Conservation (phyloP, 2,797 vertebrate genomes). For the Siniperca scherzeri region DNA sequence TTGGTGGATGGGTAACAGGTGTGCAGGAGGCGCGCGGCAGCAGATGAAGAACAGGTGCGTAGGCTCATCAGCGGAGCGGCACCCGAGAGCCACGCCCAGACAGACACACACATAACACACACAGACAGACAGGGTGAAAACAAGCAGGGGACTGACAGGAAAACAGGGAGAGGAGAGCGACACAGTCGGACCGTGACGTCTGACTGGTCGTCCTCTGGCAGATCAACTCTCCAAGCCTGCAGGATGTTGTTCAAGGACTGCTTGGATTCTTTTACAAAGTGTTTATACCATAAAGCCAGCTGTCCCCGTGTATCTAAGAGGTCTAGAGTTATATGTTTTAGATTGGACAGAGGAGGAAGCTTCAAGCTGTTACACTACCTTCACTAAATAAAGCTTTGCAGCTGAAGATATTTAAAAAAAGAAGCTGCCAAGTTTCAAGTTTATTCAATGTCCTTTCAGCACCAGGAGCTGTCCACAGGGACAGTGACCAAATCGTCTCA, state of each 20-base stretch:
- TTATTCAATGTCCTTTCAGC: not conserved
- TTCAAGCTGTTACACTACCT: not conserved
- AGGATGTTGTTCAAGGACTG: not conserved
- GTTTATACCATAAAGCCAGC: not conserved
- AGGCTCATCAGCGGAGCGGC: too few relatives aligned
- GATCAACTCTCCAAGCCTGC: not conserved
- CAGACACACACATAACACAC: too few relatives aligned
- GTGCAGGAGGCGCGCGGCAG: too few relatives aligned
- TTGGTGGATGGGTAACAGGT: too few relatives aligned
- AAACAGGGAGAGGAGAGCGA: too few relatives aligned
- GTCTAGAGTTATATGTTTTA: not conserved
- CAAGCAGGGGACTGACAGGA: too few relatives aligned
- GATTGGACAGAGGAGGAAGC: not conserved
- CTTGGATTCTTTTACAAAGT: not conserved
- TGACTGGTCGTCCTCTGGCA: not conserved
- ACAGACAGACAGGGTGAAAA: too few relatives aligned
- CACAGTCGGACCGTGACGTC: too few relatives aligned
- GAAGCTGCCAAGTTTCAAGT: not conserved
- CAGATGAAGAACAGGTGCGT: too few relatives aligned
- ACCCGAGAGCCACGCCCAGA: too few relatives aligned
- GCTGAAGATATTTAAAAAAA: not conserved
- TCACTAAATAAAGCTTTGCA: not conserved
- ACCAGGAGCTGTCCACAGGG: not conserved
- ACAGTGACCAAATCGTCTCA: too few relatives aligned
- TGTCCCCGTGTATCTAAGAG: not conserved